Evolutionary conservation across 2,113 vertebrate species (phyloP).

Genomic region (Phylloscopus whistleri): DNA sequence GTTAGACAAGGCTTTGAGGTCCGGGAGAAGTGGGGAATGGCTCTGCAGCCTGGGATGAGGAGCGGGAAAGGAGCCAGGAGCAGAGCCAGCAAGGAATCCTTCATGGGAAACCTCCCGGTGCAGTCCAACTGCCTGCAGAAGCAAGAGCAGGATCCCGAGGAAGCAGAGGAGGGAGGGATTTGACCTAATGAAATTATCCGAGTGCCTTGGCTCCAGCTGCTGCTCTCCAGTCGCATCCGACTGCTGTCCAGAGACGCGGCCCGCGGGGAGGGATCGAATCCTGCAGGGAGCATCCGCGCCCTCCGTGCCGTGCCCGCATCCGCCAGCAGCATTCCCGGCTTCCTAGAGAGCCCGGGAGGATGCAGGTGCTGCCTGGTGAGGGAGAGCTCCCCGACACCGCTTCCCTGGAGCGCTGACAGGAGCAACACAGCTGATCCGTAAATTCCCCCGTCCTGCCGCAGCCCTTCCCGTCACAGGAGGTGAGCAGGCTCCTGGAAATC

Average conservation of each 20-base stretch:
- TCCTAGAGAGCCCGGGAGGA: background rate
- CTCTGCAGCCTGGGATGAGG: background rate
- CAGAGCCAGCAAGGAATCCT: background rate
- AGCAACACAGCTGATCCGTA: background rate
- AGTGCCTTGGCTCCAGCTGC: background rate
- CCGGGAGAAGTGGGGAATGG: background rate
- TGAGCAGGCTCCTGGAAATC: background rate
- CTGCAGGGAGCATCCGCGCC: background rate
- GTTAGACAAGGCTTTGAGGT: constrained; percentile 33
- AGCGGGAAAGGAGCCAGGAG: constrained; percentile 10
- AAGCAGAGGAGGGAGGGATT: background rate
- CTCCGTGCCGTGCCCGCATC: fast-evolving
- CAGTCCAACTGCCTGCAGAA: background rate
- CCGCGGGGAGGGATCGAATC: background rate
- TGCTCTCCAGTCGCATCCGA: background rate
- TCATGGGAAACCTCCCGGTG: background rate
- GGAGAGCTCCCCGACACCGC: background rate
- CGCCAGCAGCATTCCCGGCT: fast-evolving
- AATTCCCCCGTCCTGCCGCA: background rate
- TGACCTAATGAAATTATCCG: background rate
- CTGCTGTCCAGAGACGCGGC: background rate
- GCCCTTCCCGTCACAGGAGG: fast-evolving
- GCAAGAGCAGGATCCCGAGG: background rate
- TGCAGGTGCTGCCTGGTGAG: background rate
- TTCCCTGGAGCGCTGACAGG: background rate